Conservation (phyloP, 2,888 invertebrate species). For the Phorcus lineatus region DNA sequence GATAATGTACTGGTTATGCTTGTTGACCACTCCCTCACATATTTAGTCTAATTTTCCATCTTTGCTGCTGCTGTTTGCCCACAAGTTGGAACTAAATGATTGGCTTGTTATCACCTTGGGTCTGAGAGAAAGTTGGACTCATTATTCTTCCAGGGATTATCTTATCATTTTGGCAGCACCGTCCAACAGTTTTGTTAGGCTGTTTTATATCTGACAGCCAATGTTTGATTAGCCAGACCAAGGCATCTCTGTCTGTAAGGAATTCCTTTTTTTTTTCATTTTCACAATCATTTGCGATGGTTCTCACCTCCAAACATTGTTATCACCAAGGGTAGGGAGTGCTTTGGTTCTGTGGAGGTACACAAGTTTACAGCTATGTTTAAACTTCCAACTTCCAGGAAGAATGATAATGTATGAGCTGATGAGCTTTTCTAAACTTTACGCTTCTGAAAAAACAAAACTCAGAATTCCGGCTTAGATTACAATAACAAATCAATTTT, state of each 20-base stretch:
- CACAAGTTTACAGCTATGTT: too few relatives aligned
- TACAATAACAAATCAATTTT: too few relatives aligned
- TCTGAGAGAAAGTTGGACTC: neutral
- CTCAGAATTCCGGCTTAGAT: too few relatives aligned
- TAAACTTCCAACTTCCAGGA: too few relatives aligned
- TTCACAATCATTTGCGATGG: neutral
- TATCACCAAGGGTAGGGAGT: constrained; percentile 12
- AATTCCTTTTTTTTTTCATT: neutral
- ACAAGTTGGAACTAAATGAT: neutral
- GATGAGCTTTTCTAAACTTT: too few relatives aligned
- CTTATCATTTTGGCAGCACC: constrained; percentile 10
- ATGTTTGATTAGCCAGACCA: neutral
- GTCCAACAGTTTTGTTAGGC: constrained; percentile 12
- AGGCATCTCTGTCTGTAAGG: neutral
- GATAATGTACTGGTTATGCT: neutral
- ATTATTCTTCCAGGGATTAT: constrained; percentile 7
- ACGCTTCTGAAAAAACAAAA: too few relatives aligned
- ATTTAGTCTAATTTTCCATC: too few relatives aligned
- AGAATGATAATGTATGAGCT: too few relatives aligned
- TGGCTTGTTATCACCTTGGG: neutral
- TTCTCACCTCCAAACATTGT: neutral
- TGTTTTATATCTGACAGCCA: neutral
- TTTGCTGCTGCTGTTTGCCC: neutral
- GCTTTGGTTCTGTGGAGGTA: neutral
- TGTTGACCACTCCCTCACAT: too few relatives aligned